These are phyloP conservation scores for Schizothorax lantsangensis DNA, from an alignment of 2,797 vertebrate species.

Conservation along the genomic window DNA sequence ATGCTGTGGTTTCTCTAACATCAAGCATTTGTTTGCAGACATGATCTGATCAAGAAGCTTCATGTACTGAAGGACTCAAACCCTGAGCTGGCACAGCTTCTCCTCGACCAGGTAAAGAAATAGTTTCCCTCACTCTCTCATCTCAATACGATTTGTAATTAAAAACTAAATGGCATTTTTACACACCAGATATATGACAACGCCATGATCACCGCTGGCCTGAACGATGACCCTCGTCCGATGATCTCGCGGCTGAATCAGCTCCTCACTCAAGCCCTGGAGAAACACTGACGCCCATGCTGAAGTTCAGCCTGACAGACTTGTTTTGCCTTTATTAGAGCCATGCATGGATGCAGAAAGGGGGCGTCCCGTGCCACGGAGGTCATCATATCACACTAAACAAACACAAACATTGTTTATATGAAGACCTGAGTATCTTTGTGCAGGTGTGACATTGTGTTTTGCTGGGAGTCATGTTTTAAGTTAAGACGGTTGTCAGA, in stretches of 20 bases:
- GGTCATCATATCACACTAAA: not conserved
- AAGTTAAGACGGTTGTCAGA: not conserved
- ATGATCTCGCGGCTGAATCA: conserved; percentile 91
- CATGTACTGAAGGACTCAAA: conserved; percentile 81
- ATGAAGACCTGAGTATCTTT: not conserved
- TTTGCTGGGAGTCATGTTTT: not conserved
- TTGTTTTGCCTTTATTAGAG: conserved; percentile 30
- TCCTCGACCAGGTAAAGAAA: conserved; percentile 89
- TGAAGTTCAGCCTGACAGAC: not conserved
- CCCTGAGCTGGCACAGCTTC: conserved; percentile 87
- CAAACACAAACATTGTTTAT: not conserved
- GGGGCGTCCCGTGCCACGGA: not conserved
- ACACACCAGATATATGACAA: conserved; percentile 90
- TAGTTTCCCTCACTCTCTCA: not conserved
- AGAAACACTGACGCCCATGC: conserved; percentile 80
- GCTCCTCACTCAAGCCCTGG: conserved; percentile 88
- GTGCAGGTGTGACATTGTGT: conserved; percentile 3
- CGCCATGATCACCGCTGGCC: conserved; percentile 93
- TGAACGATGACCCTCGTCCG: conserved; percentile 91
- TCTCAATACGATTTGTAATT: not conserved
- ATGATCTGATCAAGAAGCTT: conserved; percentile 91
- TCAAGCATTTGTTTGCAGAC: conserved; percentile 67
- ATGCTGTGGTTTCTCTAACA: not conserved
- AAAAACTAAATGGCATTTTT: not conserved
- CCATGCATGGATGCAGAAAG: not conserved